Percentiles rank a stretch among this genome's conserved stretches.
These are phyloP conservation scores for Corydoras sp. DNA, from an alignment of 2,113 vertebrate genomes.

Conservation along the genomic window DNA sequence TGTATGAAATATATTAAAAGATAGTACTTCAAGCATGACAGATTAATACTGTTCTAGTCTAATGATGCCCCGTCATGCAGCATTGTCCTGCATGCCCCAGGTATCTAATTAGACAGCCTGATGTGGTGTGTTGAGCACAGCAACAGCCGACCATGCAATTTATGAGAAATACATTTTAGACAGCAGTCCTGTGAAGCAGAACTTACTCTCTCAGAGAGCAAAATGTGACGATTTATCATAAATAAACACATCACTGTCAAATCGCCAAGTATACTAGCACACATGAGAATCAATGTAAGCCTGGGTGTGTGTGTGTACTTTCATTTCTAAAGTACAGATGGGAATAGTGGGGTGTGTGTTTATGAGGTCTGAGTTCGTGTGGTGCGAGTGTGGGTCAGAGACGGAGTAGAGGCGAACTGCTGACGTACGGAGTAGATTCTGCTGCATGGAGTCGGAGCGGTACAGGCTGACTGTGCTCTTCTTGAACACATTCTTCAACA, in stretches of 20 bases:
- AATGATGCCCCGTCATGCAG: too few species aligned
- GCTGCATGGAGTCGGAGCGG: conserved; percentile 89
- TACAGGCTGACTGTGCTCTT: conserved; percentile 92
- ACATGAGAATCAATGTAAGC: neutral
- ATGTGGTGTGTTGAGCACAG: too few species aligned
- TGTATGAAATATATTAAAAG: too few species aligned
- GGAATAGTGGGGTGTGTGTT: conserved; percentile 15
- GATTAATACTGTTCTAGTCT: too few species aligned
- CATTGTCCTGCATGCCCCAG: too few species aligned
- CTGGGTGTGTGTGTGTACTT: conserved; percentile 14
- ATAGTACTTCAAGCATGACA: too few species aligned
- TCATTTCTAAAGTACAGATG: conserved; percentile 25
- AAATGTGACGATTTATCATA: too few species aligned
- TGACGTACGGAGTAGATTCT: conserved; percentile 93
- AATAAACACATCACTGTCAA: neutral
- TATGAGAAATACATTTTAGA: too few species aligned
- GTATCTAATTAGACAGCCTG: too few species aligned
- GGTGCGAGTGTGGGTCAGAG: neutral
- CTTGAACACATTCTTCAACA: conserved; percentile 98
- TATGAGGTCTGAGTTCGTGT: conserved; percentile 22
- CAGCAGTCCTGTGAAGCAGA: too few species aligned
- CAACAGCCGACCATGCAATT: too few species aligned
- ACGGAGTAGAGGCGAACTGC: conserved; percentile 11
- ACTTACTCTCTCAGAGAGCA: too few species aligned
- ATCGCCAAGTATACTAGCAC: neutral